Percentiles rank a stretch among this genome's conserved stretches.
Conservation (phyloP, 2,113 vertebrate genomes). For the Dendrocopos noguchii region DNA sequence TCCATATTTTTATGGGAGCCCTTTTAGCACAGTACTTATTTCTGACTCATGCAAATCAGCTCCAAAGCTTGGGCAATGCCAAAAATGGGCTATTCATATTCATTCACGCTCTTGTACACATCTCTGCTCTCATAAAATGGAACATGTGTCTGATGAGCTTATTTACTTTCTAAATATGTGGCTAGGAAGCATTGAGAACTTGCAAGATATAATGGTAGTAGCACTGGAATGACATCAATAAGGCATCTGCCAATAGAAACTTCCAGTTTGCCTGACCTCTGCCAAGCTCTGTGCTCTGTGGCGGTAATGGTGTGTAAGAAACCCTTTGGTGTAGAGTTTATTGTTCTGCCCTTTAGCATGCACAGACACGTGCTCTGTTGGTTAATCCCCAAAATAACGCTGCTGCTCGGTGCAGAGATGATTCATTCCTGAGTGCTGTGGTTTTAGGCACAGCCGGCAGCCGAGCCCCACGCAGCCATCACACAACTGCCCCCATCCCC, state of each 20-base stretch:
- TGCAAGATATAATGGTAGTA: slow-evolving; percentile 23
- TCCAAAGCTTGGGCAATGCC: slow-evolving; percentile 51
- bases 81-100: slow-evolving; percentile 64
- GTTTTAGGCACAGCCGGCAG: no score
- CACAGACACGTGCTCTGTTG: not conserved
- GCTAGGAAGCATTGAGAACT: slow-evolving; percentile 35
- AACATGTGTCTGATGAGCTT: slow-evolving; percentile 60
- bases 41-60: slow-evolving; percentile 63
- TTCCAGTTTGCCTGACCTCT: not conserved
- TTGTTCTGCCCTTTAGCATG: slow-evolving; percentile 15
- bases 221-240: slow-evolving; percentile 35
- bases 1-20: not conserved
- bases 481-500: no score
- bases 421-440: not conserved
- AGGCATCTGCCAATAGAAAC: slow-evolving; percentile 31
- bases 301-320: not conserved
- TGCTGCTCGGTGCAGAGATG: not conserved
- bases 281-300: not conserved
- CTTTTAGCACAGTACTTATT: slow-evolving; percentile 45
- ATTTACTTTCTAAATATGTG: slow-evolving; percentile 62
- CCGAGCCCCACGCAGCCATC: no score
- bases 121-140: slow-evolving; percentile 47
- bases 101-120: slow-evolving; percentile 45
- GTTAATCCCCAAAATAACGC: slow-evolving; percentile 37
- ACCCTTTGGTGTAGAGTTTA: not conserved